phyloP scores from a whole-genome alignment of 2,888 invertebrate species.

The Apoderus coryli region DNA sequence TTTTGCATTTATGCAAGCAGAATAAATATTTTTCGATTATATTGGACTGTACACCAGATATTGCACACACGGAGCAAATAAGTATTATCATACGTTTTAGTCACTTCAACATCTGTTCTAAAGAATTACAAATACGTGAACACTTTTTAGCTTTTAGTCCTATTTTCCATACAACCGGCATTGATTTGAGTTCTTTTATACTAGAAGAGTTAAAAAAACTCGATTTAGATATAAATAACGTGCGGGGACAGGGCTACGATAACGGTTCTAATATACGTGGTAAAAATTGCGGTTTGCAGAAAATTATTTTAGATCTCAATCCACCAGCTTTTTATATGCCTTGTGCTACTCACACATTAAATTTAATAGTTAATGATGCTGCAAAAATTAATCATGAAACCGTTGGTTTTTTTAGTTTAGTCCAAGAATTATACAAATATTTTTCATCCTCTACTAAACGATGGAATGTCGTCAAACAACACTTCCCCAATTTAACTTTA shows the following conservation, averaged over 20 bases:
- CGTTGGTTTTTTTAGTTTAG: constrained; percentile 12
- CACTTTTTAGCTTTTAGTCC: constrained; percentile 16
- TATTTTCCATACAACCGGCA: constrained; percentile 15
- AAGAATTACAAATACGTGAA: constrained; percentile 10
- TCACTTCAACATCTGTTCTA: constrained; percentile 1
- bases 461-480: constrained; percentile 9
- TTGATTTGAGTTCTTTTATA: constrained; percentile 15
- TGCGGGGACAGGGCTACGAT: constrained; percentile 20
- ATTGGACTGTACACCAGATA: constrained; percentile 19
- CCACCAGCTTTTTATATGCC: constrained; percentile 20
- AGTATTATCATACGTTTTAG: constrained; percentile 16
- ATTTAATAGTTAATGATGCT: constrained; percentile 23
- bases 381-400: constrained; percentile 16
- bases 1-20: constrained; percentile 7
- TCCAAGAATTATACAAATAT: constrained; percentile 16
- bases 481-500: constrained; percentile 10
- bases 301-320: constrained; percentile 19
- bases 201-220: constrained; percentile 11
- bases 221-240: constrained; percentile 5
- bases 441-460: constrained; percentile 12
- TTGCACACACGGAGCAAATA: constrained; percentile 19
- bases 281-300: constrained; percentile 19
- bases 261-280: constrained; percentile 22
- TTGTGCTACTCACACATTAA: constrained; percentile 18
- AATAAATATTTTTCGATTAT: constrained; percentile 21